phyloP scores from a whole-genome alignment of 1,140 invertebrate genomes.

The Leguminivora glycinivorella region DNA sequence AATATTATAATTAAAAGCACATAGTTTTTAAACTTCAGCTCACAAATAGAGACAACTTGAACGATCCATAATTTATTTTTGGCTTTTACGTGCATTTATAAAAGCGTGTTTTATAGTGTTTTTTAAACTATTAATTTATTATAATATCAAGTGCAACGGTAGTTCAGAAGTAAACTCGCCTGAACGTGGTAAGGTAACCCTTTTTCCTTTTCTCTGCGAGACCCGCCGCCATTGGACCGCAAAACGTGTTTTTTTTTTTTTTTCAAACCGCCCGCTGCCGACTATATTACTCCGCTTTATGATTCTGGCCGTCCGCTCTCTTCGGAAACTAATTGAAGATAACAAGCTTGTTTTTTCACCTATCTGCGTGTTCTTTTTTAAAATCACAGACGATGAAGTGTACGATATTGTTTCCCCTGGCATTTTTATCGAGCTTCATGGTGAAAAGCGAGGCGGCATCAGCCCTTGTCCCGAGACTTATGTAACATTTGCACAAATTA shows the following conservation, averaged over 20 bases:
- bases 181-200: slow-evolving; percentile 40
- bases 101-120: too few relatives aligned
- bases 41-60: too few relatives aligned
- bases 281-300: slow-evolving; percentile 58
- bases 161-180: slow-evolving; percentile 26
- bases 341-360: slow-evolving; percentile 62
- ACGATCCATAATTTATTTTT: too few relatives aligned
- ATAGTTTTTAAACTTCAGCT: too few relatives aligned
- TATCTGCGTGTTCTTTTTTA: slow-evolving; percentile 53
- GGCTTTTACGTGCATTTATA: too few relatives aligned
- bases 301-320: slow-evolving; percentile 53
- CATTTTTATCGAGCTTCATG: slow-evolving; percentile 39
- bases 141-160: slow-evolving; percentile 5
- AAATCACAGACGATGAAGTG: slow-evolving; percentile 44
- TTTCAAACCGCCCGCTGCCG: slow-evolving; percentile 49
- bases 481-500: too few relatives aligned
- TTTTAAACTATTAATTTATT: too few relatives aligned
- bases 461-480: not conserved
- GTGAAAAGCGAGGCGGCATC: slow-evolving; percentile 25
- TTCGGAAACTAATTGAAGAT: slow-evolving; percentile 70
- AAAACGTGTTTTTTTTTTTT: slow-evolving; percentile 49
- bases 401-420: slow-evolving; percentile 53
- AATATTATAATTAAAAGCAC: too few relatives aligned
- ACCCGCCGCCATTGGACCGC: slow-evolving; percentile 45
- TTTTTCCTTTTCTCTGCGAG: slow-evolving; percentile 43